Base-by-base conservation (phyloP, 2,113 vertebrate genomes). In the Limanda limanda region DNA sequence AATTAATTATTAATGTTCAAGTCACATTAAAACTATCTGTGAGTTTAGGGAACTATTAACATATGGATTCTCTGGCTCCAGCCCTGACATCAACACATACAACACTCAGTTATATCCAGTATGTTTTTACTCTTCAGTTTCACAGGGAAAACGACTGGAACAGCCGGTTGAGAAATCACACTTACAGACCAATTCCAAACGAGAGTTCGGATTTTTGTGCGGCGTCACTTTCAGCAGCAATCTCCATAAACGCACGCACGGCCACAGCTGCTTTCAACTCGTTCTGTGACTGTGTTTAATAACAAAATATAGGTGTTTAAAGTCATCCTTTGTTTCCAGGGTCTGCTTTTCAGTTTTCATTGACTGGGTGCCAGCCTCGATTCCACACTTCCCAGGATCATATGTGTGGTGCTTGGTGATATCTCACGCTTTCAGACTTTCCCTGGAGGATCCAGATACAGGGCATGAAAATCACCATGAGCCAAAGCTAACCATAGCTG, bases 401-500 rank as follows among this genome's bases (percentile, higher is more conserved):
- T 88, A 92, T 88, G 86, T 76, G 89, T 35, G 68, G 82, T 80
- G 85, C 83, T 90, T 86, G 78, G 86, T 78, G 88, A 89, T 92
- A 92, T 91, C 88, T 90, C 86, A 59, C 78, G 72, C 42, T 83
- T 88, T 90, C 91, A 88, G 84, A 90, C 84, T 78, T 55, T 91
- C 89, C 86, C 92, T 91, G 82, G 85, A 82, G 92, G 89, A 91
- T 89, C 83, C 79, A 86, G 78, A 91, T 82, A 88, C 77, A 71
- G 71, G 65, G 72, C 88, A 89, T 84, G 67, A 78, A 92, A 92
- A 92, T 89, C 79, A 89, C 76, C 67, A 67, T 78, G 82, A 88
- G 86, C 82, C 80, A 91, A 90, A 87, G 48, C 79, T 81, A 84
- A 90, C 86, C 85, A 78, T 59, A 59, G 73, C 45, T 90, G 89